Evolutionary conservation across 2,888 invertebrate species (phyloP).

Genomic region (Teleogryllus oceanicus): DNA sequence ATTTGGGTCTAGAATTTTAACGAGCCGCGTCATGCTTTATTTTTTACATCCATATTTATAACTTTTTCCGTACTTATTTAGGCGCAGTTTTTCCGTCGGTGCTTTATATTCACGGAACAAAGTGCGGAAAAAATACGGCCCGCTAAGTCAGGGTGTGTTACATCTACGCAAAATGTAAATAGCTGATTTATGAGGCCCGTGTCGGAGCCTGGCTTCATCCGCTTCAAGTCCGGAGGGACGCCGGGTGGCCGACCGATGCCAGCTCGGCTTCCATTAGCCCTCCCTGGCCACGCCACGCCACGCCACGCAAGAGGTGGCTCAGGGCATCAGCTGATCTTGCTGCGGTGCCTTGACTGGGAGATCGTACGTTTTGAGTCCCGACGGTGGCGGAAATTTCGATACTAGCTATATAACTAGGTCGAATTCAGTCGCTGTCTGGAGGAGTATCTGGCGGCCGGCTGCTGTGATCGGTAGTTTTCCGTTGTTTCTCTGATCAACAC

Average conservation of each 20-base stretch:
- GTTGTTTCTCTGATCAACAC: too few relatives aligned
- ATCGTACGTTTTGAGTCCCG: too few relatives aligned
- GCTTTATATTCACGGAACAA: conserved; percentile 18
- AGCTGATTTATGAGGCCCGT: conserved; percentile 18
- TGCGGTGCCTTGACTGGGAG: too few relatives aligned
- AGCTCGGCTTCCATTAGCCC: neutral
- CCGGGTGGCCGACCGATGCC: neutral
- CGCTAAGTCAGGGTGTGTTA: conserved; percentile 5
- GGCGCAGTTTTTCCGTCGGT: neutral
- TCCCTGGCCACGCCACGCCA: neutral
- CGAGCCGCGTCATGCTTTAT: neutral
- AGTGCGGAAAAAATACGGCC: neutral
- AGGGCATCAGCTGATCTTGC: too few relatives aligned
- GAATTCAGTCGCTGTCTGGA: too few relatives aligned
- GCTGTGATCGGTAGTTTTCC: too few relatives aligned
- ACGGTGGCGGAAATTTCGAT: too few relatives aligned
- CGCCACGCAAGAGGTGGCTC: too few relatives aligned
- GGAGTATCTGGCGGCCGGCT: too few relatives aligned
- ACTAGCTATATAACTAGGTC: too few relatives aligned
- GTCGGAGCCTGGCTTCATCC: conserved; percentile 3
- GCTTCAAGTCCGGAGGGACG: neutral
- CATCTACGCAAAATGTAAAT: conserved; percentile 18
- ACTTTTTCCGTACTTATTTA: conserved; percentile 9
- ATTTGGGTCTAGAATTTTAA: conserved; percentile 1
- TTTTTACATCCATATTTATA: conserved; percentile 11